Evolutionary conservation across 2,888 invertebrate species (phyloP), one percentile per base, ranked within the genome.

Genomic region (Temnothorax ravouxi): DNA sequence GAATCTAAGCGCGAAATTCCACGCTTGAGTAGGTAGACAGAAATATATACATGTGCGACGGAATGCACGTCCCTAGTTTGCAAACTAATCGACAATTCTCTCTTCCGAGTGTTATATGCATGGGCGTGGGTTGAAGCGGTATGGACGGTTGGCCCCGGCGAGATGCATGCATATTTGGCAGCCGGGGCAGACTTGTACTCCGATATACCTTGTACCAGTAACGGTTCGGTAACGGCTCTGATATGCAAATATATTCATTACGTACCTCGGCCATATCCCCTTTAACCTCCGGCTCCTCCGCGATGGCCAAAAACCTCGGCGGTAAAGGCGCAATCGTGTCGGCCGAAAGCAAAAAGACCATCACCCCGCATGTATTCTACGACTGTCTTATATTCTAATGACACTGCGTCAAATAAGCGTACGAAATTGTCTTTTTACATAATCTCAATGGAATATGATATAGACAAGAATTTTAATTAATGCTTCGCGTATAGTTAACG

Each of bases 221-320:
- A 93, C 93, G 91, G 92, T 92, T 93, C 92, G 90, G 93, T 94
- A 94, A 94, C 94, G 92, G 93, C 91, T 91, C 92, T 91, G 93
- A 93, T 94, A 94, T 94, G 94, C 94, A 94, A 94, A 94, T 94
- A 94, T 94, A 94, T 94, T 94, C 94, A 94, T 94, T 94, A 94
- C 94, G 91, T 92, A 88, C 91, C 89, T 89, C 88, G 86, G 89
- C 88, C 90, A 88, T 89, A 91, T 89, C 89, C 91, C 90, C 91
- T 91, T 91, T 87, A 88, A 91, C 88, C 86, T 84, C 84, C 76
- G 15, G 50, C 72, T 56, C 54, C 52, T 67, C 83, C 54, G 80
- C 77, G 76, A 79, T 83, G 80, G 87, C 88, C 88, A 87, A 87
- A 90, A 88, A 87, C 88, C 89, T 86, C 88, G 77, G 64, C 71